phyloP scores from a whole-genome alignment of 1,140 invertebrate genomes.

The Samia ricini region DNA sequence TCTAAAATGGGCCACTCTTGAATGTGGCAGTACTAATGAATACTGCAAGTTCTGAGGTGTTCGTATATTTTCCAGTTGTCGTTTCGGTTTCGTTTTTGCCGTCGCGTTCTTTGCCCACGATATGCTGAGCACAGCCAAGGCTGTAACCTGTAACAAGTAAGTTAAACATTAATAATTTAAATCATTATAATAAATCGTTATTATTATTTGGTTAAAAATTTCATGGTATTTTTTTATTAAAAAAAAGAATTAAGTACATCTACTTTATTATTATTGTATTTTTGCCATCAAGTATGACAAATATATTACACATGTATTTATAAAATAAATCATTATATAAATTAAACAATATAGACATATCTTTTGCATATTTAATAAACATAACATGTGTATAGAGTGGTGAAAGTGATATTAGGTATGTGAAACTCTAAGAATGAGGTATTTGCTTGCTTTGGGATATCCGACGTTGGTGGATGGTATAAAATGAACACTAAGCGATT shows the following conservation, averaged over 20 bases:
- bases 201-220: not conserved
- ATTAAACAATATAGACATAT: not conserved
- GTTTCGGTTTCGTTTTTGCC: conserved; percentile 71
- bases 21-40: conserved; percentile 75
- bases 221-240: not conserved
- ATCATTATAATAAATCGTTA: not conserved
- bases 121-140: conserved; percentile 70
- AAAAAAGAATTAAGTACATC: not conserved
- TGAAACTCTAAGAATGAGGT: conserved; percentile 16
- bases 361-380: conserved; percentile 8
- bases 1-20: conserved; percentile 71
- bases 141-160: conserved; percentile 71
- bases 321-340: not conserved
- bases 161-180: conserved; percentile 13
- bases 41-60: conserved; percentile 79
- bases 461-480: conserved; percentile 1
- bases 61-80: conserved; percentile 73
- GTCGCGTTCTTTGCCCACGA: conserved; percentile 67
- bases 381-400: conserved; percentile 22
- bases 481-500: not conserved
- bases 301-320: not conserved
- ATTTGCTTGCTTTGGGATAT: conserved; percentile 21
- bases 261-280: not conserved
- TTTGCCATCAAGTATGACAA: no score
- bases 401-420: conserved; percentile 32